These are phyloP conservation scores for Callithrix jacchus DNA, from an alignment of 2,113 vertebrate genomes.

Conservation along the genomic window DNA sequence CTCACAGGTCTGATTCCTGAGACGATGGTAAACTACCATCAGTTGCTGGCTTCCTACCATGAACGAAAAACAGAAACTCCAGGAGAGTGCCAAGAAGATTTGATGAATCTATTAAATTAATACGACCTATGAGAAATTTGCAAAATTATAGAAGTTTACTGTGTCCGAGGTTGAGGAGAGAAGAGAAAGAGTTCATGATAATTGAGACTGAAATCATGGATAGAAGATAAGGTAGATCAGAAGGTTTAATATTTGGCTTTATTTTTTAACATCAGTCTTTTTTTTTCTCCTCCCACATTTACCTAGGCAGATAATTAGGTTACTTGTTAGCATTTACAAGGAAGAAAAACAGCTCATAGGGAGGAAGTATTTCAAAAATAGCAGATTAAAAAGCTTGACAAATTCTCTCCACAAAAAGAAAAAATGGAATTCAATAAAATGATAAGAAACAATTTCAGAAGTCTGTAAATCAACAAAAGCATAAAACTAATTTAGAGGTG, in stretches of 20 bases:
- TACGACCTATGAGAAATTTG: not conserved
- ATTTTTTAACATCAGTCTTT: not conserved
- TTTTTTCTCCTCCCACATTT: not conserved
- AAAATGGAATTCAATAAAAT: not conserved
- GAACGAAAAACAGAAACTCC: not conserved
- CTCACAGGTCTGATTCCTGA: not conserved
- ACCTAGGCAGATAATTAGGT: not conserved
- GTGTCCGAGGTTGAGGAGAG: not conserved
- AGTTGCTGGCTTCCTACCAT: not conserved
- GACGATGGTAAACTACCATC: not conserved
- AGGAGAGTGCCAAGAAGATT: not conserved
- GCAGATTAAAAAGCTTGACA: not conserved
- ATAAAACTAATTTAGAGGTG: not conserved
- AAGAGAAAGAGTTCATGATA: not conserved
- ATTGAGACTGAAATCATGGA: not conserved
- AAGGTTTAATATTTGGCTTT: not conserved
- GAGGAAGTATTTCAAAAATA: not conserved
- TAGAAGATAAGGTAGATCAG: not conserved
- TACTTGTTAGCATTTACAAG: not conserved
- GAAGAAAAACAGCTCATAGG: not conserved
- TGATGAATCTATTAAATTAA: not conserved
- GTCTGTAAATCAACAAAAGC: not conserved
- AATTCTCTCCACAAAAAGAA: not conserved
- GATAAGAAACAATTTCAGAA: not conserved
- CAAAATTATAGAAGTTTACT: not conserved